Conservation (phyloP, 2,888 invertebrate genomes). For the Caenorhabditis zanzibari region DNA sequence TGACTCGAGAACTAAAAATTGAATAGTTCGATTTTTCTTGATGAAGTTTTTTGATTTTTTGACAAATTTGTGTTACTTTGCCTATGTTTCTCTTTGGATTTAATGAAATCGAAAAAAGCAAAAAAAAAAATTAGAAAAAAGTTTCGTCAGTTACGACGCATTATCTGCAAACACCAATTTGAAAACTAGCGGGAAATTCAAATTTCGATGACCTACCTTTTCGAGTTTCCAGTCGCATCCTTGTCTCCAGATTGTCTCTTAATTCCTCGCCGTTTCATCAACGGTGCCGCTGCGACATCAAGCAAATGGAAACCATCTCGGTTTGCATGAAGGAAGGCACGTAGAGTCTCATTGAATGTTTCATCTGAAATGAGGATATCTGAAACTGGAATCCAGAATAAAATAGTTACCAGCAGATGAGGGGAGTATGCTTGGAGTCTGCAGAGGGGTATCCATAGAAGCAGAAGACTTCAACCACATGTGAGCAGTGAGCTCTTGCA, state of each 20-base stretch:
- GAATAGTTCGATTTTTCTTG: background rate
- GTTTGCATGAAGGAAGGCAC: constrained; percentile 88
- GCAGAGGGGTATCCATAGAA: constrained; percentile 81
- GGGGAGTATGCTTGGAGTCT: constrained; percentile 82
- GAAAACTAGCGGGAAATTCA: background rate
- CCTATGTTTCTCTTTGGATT: no score
- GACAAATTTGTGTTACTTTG: background rate
- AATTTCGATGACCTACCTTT: constrained; percentile 35
- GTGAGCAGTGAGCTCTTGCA: constrained; percentile 87
- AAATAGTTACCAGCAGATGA: constrained; percentile 73
- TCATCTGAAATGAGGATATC: constrained; percentile 74
- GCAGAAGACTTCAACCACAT: constrained; percentile 87
- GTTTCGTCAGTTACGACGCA: background rate
- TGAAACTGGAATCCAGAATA: background rate
- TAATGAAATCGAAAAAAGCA: background rate
- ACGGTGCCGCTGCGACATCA: constrained; percentile 83
- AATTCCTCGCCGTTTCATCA: constrained; percentile 78
- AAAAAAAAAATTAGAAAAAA: background rate
- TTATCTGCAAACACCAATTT: background rate
- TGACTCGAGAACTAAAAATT: constrained; percentile 57
- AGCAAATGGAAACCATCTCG: constrained; percentile 89
- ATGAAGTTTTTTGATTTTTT: background rate
- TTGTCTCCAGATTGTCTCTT: constrained; percentile 74
- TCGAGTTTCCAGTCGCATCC: constrained; percentile 49
- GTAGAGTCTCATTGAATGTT: constrained; percentile 87